Evolutionary conservation across 2,113 vertebrate genomes (phyloP).

Genomic region (Apaloderma vittatum): DNA sequence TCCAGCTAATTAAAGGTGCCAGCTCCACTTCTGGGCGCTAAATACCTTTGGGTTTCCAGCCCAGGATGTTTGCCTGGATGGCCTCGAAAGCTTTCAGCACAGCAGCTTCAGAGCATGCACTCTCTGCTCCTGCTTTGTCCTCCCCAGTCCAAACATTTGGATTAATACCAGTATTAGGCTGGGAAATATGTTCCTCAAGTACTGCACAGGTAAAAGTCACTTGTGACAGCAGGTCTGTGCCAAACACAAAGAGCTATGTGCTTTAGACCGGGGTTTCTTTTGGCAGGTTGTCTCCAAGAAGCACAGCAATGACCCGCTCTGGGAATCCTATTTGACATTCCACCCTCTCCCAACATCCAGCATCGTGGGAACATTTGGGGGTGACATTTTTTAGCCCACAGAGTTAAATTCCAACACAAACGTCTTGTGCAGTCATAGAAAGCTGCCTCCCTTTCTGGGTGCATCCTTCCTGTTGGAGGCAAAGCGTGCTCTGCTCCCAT

Average conservation of each 20-base stretch:
- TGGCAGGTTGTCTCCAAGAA: neutral
- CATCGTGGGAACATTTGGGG: neutral
- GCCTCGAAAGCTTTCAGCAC: neutral
- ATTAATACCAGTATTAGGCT: neutral
- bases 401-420: neutral
- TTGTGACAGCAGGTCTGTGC: neutral
- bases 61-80: neutral
- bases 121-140: neutral
- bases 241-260: neutral
- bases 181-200: neutral
- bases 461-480: neutral
- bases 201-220: neutral
- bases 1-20: neutral
- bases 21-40: neutral
- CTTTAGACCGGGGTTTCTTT: neutral
- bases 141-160: neutral
- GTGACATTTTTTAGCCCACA: neutral
- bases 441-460: neutral
- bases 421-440: neutral
- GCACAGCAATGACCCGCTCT: neutral
- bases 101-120: neutral
- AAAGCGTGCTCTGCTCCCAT: neutral
- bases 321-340: neutral
- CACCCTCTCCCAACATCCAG: neutral
- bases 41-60: slow-evolving; percentile 1